Percentiles rank a stretch among this genome's conserved stretches.
Evolutionary conservation across 2,113 vertebrate genomes (phyloP).

Genomic region (Mustela lutreola): DNA sequence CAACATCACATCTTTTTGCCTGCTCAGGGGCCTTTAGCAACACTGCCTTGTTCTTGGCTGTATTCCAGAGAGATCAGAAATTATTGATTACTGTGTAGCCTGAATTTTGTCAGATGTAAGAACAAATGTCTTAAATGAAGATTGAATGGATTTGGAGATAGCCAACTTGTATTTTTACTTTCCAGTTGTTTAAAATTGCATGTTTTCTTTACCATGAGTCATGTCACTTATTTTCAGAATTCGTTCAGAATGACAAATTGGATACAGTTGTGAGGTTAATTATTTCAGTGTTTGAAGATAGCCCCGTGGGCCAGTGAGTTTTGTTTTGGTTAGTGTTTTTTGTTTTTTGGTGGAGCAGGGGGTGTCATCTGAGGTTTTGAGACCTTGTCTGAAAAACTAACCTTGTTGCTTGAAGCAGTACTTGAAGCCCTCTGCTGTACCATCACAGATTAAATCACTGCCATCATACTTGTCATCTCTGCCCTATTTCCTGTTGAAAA

Average conservation of each 20-base stretch:
- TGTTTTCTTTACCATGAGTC: constrained; percentile 51
- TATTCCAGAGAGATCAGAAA: not conserved
- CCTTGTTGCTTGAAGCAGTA: no score
- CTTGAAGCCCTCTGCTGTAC: not conserved
- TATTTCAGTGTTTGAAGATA: constrained; percentile 75
- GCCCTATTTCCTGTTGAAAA: not conserved
- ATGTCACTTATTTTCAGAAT: constrained; percentile 61
- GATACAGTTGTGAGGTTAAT: not conserved
- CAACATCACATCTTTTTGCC: not conserved
- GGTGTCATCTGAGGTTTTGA: constrained; percentile 46
- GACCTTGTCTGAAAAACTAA: constrained; percentile 54
- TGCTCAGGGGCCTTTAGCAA: not conserved
- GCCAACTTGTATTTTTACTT: constrained; percentile 50
- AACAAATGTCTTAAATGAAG: constrained; percentile 12
- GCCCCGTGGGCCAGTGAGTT: not conserved
- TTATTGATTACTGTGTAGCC: not conserved
- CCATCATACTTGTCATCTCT: not conserved
- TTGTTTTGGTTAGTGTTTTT: not conserved
- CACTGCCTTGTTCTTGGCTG: not conserved
- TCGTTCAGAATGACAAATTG: not conserved
- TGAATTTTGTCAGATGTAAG: not conserved
- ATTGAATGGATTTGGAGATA: constrained; percentile 24
- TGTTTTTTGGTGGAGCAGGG: not conserved
- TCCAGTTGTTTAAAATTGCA: not conserved
- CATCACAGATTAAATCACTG: not conserved